Evolutionary conservation across 2,113 vertebrate species (phyloP), one percentile per base, ranked within the genome.

Genomic region (Esox niger): DNA sequence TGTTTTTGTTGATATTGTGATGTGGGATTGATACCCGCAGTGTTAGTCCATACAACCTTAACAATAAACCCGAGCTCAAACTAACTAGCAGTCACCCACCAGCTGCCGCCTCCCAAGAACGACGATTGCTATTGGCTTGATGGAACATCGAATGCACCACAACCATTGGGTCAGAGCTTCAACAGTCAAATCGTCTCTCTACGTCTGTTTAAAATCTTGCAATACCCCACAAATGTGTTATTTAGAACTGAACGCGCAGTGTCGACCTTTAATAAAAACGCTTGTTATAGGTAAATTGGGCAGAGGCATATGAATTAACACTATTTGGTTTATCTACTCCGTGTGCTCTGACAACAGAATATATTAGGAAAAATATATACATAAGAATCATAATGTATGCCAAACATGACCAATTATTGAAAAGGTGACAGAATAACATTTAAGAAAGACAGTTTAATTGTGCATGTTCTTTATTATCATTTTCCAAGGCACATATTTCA

Each of bases 41-140:
- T 92, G 91, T 82, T 86, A 84, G 88, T 91, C 89, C 91, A 92
- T 82, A 93, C 91, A 93, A 93, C 91, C 91, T 93, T 93, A 91
- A 92, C 91, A 92, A 91, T 89, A 90, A 89, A 88, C 84, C 75
- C 86, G 78, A 86, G 90, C 85, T 47, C 90, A 92, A 81, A 91
- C 90, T 91, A 91, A 91, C 38, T 17, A 89, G 79, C 85, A 89
- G 84, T 87, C 82, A 84, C 84, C 86, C 87, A 72, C 86, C 86
- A 87, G 89, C 89, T 71, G 73, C 87, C 88, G 84, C 88, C 86
- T 88, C 59, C 83, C 64, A 91, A 89, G 76, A 90, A 90, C 79
- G 38, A 29, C 38, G 26, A 47, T 68, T 2, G 2, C 17, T 81
- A 92, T 91, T 92, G 91, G 91, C 55, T 73, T 21, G 0, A 6